Percentiles rank a stretch among this genome's conserved stretches.
Evolutionary conservation across 2,797 vertebrate species (phyloP).

Genomic region (Epinephelus malabaricus): DNA sequence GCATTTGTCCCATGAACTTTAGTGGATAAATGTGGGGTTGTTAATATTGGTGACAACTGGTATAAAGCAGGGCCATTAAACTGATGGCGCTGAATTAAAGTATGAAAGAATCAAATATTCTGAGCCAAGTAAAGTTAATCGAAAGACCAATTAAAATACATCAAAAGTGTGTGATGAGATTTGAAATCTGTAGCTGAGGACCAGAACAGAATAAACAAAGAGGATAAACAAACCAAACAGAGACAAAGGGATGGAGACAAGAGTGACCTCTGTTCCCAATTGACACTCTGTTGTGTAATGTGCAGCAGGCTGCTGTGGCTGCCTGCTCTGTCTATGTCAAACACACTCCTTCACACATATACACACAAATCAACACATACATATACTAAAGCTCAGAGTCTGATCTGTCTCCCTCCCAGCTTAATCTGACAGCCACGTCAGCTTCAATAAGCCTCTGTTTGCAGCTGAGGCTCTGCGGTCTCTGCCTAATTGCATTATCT

Average conservation of each 20-base stretch:
- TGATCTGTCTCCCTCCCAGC: slow-evolving; percentile 53
- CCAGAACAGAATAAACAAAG: slow-evolving; percentile 10
- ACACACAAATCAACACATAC: slow-evolving; percentile 37
- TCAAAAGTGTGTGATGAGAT: neutral
- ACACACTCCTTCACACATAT: neutral
- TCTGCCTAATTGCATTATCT: slow-evolving; percentile 65
- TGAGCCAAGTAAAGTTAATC: neutral
- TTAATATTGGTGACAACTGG: neutral
- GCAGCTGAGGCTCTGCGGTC: slow-evolving; percentile 42
- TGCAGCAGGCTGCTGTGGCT: slow-evolving; percentile 32
- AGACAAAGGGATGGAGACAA: slow-evolving; percentile 11
- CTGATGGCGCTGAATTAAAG: neutral
- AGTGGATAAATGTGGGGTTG: neutral
- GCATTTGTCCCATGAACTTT: neutral
- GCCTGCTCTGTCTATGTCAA: slow-evolving; percentile 9
- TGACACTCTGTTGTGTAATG: slow-evolving; percentile 56
- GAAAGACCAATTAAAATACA: neutral
- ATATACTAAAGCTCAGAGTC: slow-evolving; percentile 34
- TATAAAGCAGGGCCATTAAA: neutral
- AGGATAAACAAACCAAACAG: neutral
- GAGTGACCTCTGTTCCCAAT: slow-evolving; percentile 37
- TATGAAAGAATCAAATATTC: neutral
- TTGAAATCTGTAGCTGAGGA: slow-evolving; percentile 9
- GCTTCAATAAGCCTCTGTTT: slow-evolving; percentile 53
- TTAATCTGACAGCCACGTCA: slow-evolving; percentile 66